phyloP scores from a whole-genome alignment of 2,888 invertebrate genomes.

The Ophion ventricosus region DNA sequence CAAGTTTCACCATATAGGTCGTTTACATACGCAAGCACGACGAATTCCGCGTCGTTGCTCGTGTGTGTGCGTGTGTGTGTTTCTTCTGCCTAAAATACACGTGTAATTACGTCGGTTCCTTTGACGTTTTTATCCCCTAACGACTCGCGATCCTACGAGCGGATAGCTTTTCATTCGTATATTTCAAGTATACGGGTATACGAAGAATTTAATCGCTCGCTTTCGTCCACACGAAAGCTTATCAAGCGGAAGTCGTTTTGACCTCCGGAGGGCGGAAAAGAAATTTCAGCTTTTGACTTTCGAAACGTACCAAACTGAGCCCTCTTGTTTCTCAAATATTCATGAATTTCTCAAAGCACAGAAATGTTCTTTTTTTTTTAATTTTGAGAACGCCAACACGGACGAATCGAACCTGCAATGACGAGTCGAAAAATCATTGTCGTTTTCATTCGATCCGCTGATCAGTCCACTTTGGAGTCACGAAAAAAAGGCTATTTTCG shows the following conservation, averaged over 20 bases:
- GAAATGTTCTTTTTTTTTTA: neutral
- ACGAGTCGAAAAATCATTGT: neutral
- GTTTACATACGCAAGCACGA: neutral
- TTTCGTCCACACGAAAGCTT: neutral
- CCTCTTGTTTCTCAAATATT: neutral
- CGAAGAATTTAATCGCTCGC: slow-evolving; percentile 5
- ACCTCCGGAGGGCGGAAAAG: neutral
- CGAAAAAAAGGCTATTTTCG: no score
- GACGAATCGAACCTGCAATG: neutral
- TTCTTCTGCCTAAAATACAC: slow-evolving; percentile 13
- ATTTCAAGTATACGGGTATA: neutral
- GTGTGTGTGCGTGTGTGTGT: neutral
- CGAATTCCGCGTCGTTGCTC: neutral
- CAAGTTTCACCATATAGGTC: neutral
- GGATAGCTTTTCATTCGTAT: slow-evolving; percentile 5
- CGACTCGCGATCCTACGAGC: slow-evolving; percentile 16
- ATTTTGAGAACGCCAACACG: neutral
- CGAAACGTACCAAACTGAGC: neutral
- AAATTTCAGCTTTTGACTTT: neutral
- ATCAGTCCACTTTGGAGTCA: no score
- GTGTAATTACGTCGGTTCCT: slow-evolving; percentile 30
- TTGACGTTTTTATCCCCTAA: slow-evolving; percentile 37
- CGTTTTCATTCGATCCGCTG: neutral
- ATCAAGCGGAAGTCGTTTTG: neutral
- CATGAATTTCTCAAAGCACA: neutral